These are phyloP conservation scores for Caenorhabditis sp. DNA, from an alignment of 2,888 invertebrate species.

Conservation along the genomic window DNA sequence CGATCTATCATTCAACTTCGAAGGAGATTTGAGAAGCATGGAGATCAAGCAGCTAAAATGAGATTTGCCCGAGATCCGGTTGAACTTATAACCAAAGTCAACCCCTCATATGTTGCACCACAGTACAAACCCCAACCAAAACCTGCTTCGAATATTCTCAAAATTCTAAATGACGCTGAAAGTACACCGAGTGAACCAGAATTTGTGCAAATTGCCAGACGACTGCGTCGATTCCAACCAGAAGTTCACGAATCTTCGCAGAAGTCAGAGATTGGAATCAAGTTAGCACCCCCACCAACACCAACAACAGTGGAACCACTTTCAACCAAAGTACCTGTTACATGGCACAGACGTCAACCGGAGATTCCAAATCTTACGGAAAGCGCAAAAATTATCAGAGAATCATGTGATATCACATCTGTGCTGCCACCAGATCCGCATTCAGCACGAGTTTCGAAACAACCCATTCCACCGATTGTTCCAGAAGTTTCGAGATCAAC, in stretches of 20 bases:
- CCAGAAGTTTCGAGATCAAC: slow-evolving; percentile 9
- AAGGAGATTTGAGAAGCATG: slow-evolving; percentile 36
- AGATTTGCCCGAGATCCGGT: slow-evolving; percentile 39
- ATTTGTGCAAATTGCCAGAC: slow-evolving; percentile 39
- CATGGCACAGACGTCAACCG: slow-evolving; percentile 35
- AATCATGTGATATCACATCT: slow-evolving; percentile 24
- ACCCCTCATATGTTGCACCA: slow-evolving; percentile 23
- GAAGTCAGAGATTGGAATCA: neutral
- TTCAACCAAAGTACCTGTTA: slow-evolving; percentile 14
- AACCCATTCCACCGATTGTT: slow-evolving; percentile 26
- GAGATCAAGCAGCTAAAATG: slow-evolving; percentile 31
- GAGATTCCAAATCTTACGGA: slow-evolving; percentile 25
- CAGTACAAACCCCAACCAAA: slow-evolving; percentile 16
- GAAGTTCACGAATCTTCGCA: slow-evolving; percentile 20
- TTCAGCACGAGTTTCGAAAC: slow-evolving; percentile 37
- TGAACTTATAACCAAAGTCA: slow-evolving; percentile 28
- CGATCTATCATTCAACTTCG: slow-evolving; percentile 31
- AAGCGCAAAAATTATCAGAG: slow-evolving; percentile 33
- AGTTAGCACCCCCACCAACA: neutral
- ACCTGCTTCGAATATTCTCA: neutral
- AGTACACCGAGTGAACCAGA: slow-evolving; percentile 25
- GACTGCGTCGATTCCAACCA: slow-evolving; percentile 32
- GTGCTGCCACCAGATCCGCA: slow-evolving; percentile 36
- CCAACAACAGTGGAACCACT: slow-evolving; percentile 7
- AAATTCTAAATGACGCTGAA: slow-evolving; percentile 34